Base-by-base conservation (phyloP, 92 coral and sea anemone species). In the Muricea muricata region DNA sequence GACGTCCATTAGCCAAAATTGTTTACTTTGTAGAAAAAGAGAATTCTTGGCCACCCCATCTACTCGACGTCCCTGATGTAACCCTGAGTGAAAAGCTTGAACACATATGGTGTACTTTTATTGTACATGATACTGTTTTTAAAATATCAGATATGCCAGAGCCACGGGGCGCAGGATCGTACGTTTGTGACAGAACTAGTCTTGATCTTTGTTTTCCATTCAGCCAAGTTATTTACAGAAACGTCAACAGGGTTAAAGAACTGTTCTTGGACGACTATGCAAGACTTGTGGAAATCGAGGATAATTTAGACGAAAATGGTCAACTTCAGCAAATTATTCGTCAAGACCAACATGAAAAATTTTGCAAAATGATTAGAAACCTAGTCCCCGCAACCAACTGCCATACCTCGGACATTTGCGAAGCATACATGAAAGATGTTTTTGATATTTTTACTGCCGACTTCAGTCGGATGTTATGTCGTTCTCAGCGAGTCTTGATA, bases 11-110 rank as follows among this genome's bases (percentile, higher is more conserved):
- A 29, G 93, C 97, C 34, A 86, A 82, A 87, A 91, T 94, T 23
- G 87, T 94, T 54, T 95, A 86, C 85, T 91, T 95, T 83, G 55
- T 95, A 73, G 97, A 95, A 74, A 91, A 88, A 57, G 91, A 95
- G 48, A 91, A 93, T 20, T 94, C 94, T 11, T 95, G 97, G 94
- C 88, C 91, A 0, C 76, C 76, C 39, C 76, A 70, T 39, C 48
- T 70, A 3, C 17, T 3, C 18, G 28, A 18, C 32, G 55, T 24
- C 7, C 20, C 28, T 37, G 29, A 70, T 37, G 50, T 15, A 39
- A 42, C 21, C 23, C 60, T 52, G 60, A 18, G 18, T 4, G 21
- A 45, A 50, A 56, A 78, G 31, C 48, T 74, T 7, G 82, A 26
- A 48, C 29, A 47, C 39, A 10, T 56, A 41, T 77, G 82, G 82